Base-by-base conservation (phyloP, 2,888 invertebrate genomes). In the Temnothorax ravouxi region DNA sequence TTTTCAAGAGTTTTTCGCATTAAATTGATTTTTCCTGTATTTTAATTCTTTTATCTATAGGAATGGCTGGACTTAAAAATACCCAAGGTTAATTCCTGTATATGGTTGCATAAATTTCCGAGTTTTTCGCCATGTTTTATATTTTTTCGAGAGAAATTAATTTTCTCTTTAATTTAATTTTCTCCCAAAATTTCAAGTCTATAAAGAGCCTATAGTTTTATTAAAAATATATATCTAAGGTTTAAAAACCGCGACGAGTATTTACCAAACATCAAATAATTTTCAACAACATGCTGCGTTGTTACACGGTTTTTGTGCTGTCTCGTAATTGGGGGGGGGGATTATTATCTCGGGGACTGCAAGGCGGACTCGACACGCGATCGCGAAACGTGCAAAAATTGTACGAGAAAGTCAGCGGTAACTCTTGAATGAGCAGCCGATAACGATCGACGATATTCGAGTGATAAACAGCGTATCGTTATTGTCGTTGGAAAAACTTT, bases 321-420 rank as follows among this genome's bases (percentile, higher is more conserved):
- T 77, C 85, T 64, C 77, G 50, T 69, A 83, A 85, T 84, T 74
- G 54, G 34, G 54, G 9, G 41, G 29, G 29, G 3, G 29, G 29
- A 54, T 54, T 54, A 59, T 83, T 76, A 84, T 81, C 62, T 34
- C 77, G 84, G 79, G 88, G 38, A 29, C 89, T 89, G 88, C 86
- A 86, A 86, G 86, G 59, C 21, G 15, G 47, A 18, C 64, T 44
- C 52, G 59, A 87, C 91, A 91, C 89, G 89, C 90, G 91, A 91
- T 89, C 88, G 82, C 87, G 88, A 88, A 88, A 88, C 89, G 82
- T 90, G 89, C 29, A 29, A 3, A 88, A 90, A 92, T 91, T 90
- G 90, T 85, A 87, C 91, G 93, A 93, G 94, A 94, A 93, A 94
- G 93, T 93, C 92, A 92, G 92, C 91, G 92, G 91, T 92, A 92